Evolutionary conservation across 92 coral and sea anemone genomes (phyloP).

Genomic region (Zoanthus sociatus): DNA sequence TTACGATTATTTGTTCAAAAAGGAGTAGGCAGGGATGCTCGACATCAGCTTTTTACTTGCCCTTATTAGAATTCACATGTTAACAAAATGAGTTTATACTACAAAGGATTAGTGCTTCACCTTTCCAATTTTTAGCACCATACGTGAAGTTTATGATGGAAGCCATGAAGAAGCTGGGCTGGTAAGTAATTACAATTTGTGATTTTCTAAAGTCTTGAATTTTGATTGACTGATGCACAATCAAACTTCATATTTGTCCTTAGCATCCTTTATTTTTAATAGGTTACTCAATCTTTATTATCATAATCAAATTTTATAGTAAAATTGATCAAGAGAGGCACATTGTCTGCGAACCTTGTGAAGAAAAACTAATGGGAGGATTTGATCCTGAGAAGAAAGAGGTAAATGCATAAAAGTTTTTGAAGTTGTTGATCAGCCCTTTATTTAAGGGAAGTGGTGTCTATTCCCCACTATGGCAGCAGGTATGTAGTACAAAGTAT

Average conservation of each 20-base stretch:
- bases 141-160: conserved; percentile 45
- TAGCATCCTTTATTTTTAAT: background rate
- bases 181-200: background rate
- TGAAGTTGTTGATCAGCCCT: too few relatives aligned
- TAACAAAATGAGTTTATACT: too few relatives aligned
- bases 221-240: background rate
- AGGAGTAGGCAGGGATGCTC: too few relatives aligned
- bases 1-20: too few relatives aligned
- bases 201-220: background rate
- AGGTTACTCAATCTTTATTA: background rate
- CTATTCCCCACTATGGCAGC: too few relatives aligned
- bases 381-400: conserved; percentile 93
- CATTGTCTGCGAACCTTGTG: conserved; percentile 96
- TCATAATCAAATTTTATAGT: conserved; percentile 43
- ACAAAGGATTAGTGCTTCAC: too few relatives aligned
- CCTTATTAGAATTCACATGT: too few relatives aligned
- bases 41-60: too few relatives aligned
- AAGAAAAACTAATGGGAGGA: conserved; percentile 92
- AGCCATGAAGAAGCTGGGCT: conserved; percentile 38
- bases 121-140: background rate
- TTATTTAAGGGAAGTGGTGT: too few relatives aligned
- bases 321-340: conserved; percentile 87
- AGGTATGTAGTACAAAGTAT: too few relatives aligned
- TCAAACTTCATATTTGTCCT: background rate
- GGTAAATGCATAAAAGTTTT: conserved; percentile 53